These are phyloP conservation scores for Zapus hudsonius DNA, from an alignment of 2,113 vertebrate species.

Conservation along the genomic window DNA sequence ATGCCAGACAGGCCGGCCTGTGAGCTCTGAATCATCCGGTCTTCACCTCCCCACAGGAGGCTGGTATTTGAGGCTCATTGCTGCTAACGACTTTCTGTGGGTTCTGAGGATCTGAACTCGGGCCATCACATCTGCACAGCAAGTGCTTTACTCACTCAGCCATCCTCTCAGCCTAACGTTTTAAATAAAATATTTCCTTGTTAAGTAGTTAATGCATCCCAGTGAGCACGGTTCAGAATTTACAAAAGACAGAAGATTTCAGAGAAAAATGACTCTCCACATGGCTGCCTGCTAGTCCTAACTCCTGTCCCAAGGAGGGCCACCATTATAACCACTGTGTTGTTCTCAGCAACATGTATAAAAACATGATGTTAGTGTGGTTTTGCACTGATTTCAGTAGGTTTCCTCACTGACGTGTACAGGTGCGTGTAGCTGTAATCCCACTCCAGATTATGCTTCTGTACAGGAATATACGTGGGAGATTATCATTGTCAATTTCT, in stretches of 20 bases:
- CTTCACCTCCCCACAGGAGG: no score
- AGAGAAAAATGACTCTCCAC: neutral
- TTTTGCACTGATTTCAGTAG: neutral
- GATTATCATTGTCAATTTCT: slow-evolving; percentile 27
- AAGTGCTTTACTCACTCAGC: no score
- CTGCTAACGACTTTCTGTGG: no score
- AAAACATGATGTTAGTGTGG: neutral
- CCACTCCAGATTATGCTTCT: neutral
- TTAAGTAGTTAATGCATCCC: slow-evolving; percentile 5
- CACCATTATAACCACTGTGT: neutral
- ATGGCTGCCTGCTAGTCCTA: neutral
- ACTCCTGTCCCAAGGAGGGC: neutral
- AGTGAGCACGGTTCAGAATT: slow-evolving; percentile 34
- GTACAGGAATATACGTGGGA: neutral
- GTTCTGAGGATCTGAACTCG: no score
- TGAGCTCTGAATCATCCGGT: no score
- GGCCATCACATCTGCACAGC: no score
- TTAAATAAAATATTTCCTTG: slow-evolving; percentile 45
- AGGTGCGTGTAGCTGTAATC: neutral
- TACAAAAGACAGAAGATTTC: neutral
- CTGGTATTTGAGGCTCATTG: no score
- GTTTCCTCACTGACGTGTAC: neutral
- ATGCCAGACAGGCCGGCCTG: no score
- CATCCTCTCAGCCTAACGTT: neutral
- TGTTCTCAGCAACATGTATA: neutral